Base-by-base conservation (phyloP, 2,113 vertebrate genomes). In the Colistium nudipinnis region DNA sequence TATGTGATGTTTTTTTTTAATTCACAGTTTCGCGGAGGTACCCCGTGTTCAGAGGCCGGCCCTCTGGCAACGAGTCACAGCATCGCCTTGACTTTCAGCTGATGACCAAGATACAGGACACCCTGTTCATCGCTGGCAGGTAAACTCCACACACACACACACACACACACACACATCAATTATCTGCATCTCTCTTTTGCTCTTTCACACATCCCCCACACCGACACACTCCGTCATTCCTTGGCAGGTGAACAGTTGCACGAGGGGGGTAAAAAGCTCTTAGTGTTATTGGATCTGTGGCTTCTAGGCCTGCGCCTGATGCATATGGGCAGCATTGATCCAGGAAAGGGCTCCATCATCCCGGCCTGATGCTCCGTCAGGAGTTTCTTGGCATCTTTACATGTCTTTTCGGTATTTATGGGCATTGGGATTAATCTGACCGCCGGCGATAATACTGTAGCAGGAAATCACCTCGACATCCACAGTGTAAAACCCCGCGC, bases 51-150 rank as follows among this genome's bases (percentile, higher is more conserved):
- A 96, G 95, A 94, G 98, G 97, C 94, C 93, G 96, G 89, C 95
- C 95, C 93, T 98, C 95, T 93, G 96, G 94, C 89, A 99, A 99
- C 76, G 98, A 99, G 92, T 98, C 98, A 55, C 96, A 97, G 86
- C 98, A 98, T 86, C 94, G 95, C 91, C 95, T 99, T 89, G 98
- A 98, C 95, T 99, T 98, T 94, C 98, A 99, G 94, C 95, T 99
- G 90, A 99, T 99, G 98, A 77, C 96, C 91, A 97, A 95, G 93
- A 99, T 99, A 93, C 96, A 95, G 93, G 96, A 99, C 94, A 98
- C 95, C 77, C 95, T 99, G 91, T 99, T 98, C 94, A 98, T 99
- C 56, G 94, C 98, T 93, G 97, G 98, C 95, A 98, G 96, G 96
- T 98, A 96, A 94, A 74, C 60, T 30, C 53, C 44, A 45, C 52